Evolutionary conservation across 2,797 vertebrate species (phyloP).

Genomic region (Phataginus tricuspis): DNA sequence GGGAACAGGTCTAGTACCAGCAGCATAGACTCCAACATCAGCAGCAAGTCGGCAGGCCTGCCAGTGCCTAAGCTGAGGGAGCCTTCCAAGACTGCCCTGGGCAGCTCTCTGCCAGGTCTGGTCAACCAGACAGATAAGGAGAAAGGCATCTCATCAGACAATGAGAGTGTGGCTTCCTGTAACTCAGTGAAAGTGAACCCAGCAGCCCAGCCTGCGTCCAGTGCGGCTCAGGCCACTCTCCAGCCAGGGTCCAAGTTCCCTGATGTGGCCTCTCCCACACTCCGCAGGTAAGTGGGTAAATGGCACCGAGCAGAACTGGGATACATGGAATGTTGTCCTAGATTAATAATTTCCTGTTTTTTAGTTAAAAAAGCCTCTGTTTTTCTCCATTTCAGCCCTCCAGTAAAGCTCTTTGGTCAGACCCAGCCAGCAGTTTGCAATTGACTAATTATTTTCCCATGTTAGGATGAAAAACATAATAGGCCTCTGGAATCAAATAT

Average conservation of each 20-base stretch:
- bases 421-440: neutral
- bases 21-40: conserved; percentile 97
- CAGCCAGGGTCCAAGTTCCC: conserved; percentile 92
- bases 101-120: conserved; percentile 86
- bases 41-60: conserved; percentile 89
- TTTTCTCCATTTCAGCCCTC: neutral
- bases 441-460: neutral
- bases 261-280: conserved; percentile 96
- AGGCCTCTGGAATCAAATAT: neutral
- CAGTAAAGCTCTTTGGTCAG: neutral
- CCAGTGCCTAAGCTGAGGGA: conserved; percentile 91
- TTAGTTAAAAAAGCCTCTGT: neutral
- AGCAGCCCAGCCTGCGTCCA: conserved; percentile 86
- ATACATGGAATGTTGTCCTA: neutral
- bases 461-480: neutral
- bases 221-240: conserved; percentile 88
- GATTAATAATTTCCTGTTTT: neutral
- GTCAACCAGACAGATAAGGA: conserved; percentile 98
- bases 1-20: conserved; percentile 98
- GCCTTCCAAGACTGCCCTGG: conserved; percentile 85
- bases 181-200: conserved; percentile 90
- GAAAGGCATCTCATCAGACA: conserved; percentile 94
- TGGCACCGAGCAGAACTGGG: neutral
- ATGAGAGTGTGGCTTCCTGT: conserved; percentile 90
- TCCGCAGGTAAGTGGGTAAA: conserved; percentile 92